These are phyloP conservation scores for Laticauda laticaudata DNA, from an alignment of 2,113 vertebrate genomes.

Conservation along the genomic window DNA sequence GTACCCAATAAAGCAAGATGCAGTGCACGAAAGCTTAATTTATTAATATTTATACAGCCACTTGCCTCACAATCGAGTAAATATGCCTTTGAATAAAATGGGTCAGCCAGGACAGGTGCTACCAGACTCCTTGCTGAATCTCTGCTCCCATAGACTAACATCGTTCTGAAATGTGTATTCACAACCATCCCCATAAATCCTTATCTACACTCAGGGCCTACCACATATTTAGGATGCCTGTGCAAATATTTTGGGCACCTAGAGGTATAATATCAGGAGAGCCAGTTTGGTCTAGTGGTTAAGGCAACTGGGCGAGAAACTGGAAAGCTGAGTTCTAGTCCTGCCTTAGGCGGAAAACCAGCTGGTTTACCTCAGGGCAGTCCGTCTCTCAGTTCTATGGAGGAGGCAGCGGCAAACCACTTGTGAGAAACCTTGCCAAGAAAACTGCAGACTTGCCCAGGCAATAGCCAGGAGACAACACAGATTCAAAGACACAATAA, in stretches of 20 bases:
- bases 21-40: not conserved
- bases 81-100: not conserved
- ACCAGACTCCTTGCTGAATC: not conserved
- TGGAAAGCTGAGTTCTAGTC: not conserved
- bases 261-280: not conserved
- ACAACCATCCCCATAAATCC: not conserved
- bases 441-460: not conserved
- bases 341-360: not conserved
- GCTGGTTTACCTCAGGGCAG: not conserved
- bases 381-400: not conserved
- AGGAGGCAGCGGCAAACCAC: not conserved
- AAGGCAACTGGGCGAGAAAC: not conserved
- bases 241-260: not conserved
- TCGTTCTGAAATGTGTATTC: not conserved
- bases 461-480: not conserved
- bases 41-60: not conserved
- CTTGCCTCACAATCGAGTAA: not conserved
- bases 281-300: not conserved
- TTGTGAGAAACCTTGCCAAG: not conserved
- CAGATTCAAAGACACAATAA: not conserved
- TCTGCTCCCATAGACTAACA: not conserved
- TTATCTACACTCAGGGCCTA: not conserved
- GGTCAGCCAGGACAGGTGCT: not conserved
- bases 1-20: not conserved
- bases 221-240: not conserved